Percentiles rank a stretch among this genome's conserved stretches.
Evolutionary conservation across 2,113 vertebrate species (phyloP).

Genomic region (Cinclus cinclus): DNA sequence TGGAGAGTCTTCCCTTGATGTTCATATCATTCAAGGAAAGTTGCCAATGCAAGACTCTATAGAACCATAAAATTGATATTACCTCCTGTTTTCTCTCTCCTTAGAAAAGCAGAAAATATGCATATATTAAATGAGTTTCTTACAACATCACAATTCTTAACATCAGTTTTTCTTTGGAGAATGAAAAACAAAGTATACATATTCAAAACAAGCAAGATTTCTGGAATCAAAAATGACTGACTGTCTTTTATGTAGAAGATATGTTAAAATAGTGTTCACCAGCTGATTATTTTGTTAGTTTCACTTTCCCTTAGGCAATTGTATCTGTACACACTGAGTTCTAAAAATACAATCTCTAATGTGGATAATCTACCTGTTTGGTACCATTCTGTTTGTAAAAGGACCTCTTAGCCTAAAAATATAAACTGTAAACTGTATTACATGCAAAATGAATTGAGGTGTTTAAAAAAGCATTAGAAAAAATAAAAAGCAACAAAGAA

Average conservation of each 20-base stretch:
- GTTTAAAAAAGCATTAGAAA: constrained; percentile 63
- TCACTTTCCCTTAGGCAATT: constrained; percentile 81
- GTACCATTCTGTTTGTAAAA: constrained; percentile 75
- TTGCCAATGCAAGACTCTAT: not conserved
- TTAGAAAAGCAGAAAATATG: constrained; percentile 37
- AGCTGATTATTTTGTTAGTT: constrained; percentile 75
- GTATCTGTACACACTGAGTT: constrained; percentile 75
- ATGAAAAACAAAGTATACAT: constrained; percentile 60
- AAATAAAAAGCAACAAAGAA: constrained; percentile 58
- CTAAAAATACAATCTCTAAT: constrained; percentile 75
- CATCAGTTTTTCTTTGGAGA: constrained; percentile 45
- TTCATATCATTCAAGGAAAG: not conserved
- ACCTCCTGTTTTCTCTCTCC: constrained; percentile 17
- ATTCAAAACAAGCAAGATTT: constrained; percentile 72
- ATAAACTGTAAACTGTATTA: constrained; percentile 76
- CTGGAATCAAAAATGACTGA: constrained; percentile 72
- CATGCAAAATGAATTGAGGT: constrained; percentile 75
- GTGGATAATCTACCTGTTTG: constrained; percentile 77
- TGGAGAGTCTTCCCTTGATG: not conserved
- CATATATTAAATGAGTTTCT: not conserved
- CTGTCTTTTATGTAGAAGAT: constrained; percentile 66
- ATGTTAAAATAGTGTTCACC: constrained; percentile 75
- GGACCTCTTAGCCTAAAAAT: constrained; percentile 75
- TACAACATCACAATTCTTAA: not conserved
- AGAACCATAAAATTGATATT: constrained; percentile 14